phyloP scores from a whole-genome alignment of 2,113 vertebrate species.

The Centropus unirufus region DNA sequence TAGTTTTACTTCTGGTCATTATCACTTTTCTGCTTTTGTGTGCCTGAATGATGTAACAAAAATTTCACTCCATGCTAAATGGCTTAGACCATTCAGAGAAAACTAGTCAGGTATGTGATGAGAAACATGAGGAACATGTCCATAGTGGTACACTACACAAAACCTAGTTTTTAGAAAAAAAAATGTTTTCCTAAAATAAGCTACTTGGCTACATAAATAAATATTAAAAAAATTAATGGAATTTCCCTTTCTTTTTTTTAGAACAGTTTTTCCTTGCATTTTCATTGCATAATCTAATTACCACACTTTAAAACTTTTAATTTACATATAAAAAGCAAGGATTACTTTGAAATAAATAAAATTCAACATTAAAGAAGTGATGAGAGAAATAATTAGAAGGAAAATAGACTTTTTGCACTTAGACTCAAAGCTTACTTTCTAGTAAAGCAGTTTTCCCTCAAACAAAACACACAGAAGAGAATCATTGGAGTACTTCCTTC shows the following conservation, averaged over 20 bases:
- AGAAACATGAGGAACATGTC: background rate
- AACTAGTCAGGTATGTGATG: background rate
- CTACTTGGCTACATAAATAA: background rate
- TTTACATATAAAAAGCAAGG: constrained; percentile 67
- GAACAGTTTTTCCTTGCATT: background rate
- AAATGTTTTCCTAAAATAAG: background rate
- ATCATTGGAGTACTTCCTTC: background rate
- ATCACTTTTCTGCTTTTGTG: background rate
- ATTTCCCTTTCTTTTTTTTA: constrained; percentile 25
- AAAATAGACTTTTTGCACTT: background rate
- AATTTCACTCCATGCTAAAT: background rate
- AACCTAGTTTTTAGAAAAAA: background rate
- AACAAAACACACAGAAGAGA: background rate
- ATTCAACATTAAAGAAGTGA: constrained; percentile 18
- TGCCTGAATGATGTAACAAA: background rate
- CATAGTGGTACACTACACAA: background rate
- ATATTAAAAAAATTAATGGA: background rate
- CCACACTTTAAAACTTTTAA: background rate
- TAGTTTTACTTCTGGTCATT: background rate
- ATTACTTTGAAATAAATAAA: constrained; percentile 54
- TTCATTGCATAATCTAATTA: constrained; percentile 44
- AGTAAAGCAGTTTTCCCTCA: background rate
- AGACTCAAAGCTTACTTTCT: constrained; percentile 17
- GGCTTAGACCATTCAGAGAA: background rate
- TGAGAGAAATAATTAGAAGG: constrained; percentile 44